Evolutionary conservation across 2,113 vertebrate species (phyloP), one percentile per base, ranked within the genome.

Genomic region (Pedionomus torquatus): DNA sequence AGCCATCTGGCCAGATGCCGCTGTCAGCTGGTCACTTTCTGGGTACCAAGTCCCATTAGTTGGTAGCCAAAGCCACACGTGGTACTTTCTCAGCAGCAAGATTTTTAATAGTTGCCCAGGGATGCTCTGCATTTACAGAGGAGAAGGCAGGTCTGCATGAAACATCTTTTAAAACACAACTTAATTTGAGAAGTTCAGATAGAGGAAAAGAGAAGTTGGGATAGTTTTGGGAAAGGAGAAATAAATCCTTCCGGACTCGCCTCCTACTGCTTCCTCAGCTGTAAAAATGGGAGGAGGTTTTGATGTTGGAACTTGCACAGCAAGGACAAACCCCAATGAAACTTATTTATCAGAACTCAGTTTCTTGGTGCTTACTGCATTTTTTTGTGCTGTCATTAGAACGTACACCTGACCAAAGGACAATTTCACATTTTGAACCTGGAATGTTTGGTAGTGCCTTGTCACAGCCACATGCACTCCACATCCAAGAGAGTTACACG

Each of bases 361-460:
- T 28, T 55, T 55, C 30, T 57, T 0, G 2, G 5, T 24, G 72
- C 43, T 61, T 33, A 11, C 48, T 90, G 85, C 7, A 2, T 82
- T 55, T 85, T 85, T 72, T 23, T 63, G 46, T 55, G 74, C 87
- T 57, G 39, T 14, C 17, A 25, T 64, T 14, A 4, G 51, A 8
- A 3, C 18, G 0, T 2, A 3, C 1, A 31, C 20, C 63, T 28
- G 82, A 35, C n/a, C n/a, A 14, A 66, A 52, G 0, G 7, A 52
- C 44, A 26, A 5, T 7, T 48, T 20, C 69, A 35, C 35, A 0
- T 31, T n/a, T 31, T 33, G 66, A 49, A 35, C 92, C 41, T 13
- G 63, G 10, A 49, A 5, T 26, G 24, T 72, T 23, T 0, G 28
- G 82, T 10, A 4, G 58, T 14, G 83, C 58, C 71, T 24, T 54